phyloP scores from a whole-genome alignment of 2,113 vertebrate genomes.

The Morone chrysops region DNA sequence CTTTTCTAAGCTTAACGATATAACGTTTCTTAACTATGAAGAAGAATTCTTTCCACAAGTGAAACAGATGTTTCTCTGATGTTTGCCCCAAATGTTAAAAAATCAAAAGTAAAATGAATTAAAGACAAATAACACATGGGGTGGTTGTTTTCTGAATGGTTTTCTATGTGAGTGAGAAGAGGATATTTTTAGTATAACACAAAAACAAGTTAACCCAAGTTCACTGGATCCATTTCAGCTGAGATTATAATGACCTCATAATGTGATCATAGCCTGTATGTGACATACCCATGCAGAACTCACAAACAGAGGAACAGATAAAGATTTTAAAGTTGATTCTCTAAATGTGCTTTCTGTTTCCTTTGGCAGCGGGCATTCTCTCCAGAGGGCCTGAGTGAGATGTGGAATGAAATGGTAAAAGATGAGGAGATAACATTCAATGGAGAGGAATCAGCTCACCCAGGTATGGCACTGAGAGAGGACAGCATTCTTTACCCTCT shows the following conservation, averaged over 20 bases:
- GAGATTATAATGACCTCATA: background rate
- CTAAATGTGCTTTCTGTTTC: background rate
- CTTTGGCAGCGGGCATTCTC: constrained; percentile 93
- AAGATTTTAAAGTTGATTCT: background rate
- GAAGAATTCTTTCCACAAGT: background rate
- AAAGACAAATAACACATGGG: background rate
- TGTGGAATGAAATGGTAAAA: constrained; percentile 99
- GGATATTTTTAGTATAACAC: background rate
- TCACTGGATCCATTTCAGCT: background rate
- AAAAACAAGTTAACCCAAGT: background rate
- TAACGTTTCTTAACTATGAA: too few relatives aligned
- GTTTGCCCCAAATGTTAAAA: background rate
- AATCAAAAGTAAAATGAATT: background rate
- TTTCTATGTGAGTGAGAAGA: background rate
- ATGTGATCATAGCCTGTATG: background rate
- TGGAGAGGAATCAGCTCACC: constrained; percentile 89
- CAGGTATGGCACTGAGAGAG: constrained; percentile 75
- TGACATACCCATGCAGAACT: background rate
- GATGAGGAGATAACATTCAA: constrained; percentile 96
- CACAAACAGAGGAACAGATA: background rate
- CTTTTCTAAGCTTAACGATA: too few relatives aligned
- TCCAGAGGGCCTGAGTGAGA: constrained; percentile 94
- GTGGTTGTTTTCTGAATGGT: background rate
- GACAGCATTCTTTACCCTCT: background rate
- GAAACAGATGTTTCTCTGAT: background rate